Percentiles rank a stretch among this genome's conserved stretches.
Conservation (phyloP, 2,113 vertebrate genomes). For the Polypterus senegalus region DNA sequence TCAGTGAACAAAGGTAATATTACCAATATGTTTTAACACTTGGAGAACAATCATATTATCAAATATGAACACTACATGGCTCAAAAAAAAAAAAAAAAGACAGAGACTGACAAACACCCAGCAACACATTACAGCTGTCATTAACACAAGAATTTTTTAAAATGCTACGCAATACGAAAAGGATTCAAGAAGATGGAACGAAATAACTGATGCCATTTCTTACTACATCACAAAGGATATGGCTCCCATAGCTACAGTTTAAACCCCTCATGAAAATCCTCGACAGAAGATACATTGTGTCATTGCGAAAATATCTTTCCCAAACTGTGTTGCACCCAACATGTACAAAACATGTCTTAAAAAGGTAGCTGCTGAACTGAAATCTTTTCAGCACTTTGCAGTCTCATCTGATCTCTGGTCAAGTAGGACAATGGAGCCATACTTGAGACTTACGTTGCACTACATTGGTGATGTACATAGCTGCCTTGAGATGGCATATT, state of each 20-base stretch:
- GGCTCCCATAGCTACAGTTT: slow-evolving; percentile 11
- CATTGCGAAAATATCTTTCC: slow-evolving; percentile 10
- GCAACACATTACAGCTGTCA: slow-evolving; percentile 6
- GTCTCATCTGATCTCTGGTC: slow-evolving; percentile 14
- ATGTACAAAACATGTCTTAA: not conserved
- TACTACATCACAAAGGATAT: slow-evolving; percentile 10
- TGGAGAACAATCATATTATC: not conserved
- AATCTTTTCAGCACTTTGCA: slow-evolving; percentile 7
- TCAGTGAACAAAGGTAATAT: no score
- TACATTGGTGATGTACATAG: slow-evolving; percentile 11
- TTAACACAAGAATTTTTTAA: slow-evolving; percentile 5
- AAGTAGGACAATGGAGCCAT: slow-evolving; percentile 17
- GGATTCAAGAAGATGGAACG: slow-evolving; percentile 7
- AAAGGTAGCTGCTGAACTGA: slow-evolving; percentile 8
- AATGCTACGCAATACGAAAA: slow-evolving; percentile 7
- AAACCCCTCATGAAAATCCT: slow-evolving; percentile 13
- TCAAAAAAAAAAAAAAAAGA: slow-evolving; percentile 3
- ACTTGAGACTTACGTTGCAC: slow-evolving; percentile 11
- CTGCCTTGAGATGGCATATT: slow-evolving; percentile 15
- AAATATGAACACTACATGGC: slow-evolving; percentile 3
- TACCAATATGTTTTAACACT: no score
- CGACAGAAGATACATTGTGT: slow-evolving; percentile 11
- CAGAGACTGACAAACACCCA: slow-evolving; percentile 4
- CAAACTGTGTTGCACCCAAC: slow-evolving; percentile 1
- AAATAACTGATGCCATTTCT: slow-evolving; percentile 1